Evolutionary conservation across 1,140 invertebrate genomes (phyloP), one percentile per base, ranked within the genome.

Genomic region (Polyergus mexicanus): DNA sequence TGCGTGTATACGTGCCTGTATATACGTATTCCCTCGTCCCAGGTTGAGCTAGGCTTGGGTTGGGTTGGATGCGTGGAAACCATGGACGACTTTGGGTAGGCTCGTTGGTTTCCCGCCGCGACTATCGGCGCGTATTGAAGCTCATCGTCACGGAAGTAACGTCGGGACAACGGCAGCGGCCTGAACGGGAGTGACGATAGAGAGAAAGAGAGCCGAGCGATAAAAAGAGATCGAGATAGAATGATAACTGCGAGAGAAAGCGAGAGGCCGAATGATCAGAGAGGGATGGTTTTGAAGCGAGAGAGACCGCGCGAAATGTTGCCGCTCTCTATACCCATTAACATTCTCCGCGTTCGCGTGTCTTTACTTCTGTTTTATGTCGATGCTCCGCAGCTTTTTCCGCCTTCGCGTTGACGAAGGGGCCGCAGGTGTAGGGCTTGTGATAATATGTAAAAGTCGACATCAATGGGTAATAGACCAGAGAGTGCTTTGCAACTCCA

Each of bases 71-170:
- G 92, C 92, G 91, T 94, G 92, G 90, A 92, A 94, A 92, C 92
- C 91, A 94, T 92, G 91, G 92, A 93, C 93, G 91, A 93, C 94
- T 95, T 94, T 94, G 92, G 93, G 92, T 95, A 94, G 94, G 93
- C 94, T 94, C 93, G 93, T 94, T 93, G 92, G 92, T 93, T 94
- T 93, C 91, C 93, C 92, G 92, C 92, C 93, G 92, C 92, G 93
- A 94, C 94, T 94, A 95, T 95, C 94, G 93, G 92, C 91, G 92
- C 89, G 91, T 92, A 95, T 95, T 95, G 88, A 95, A 94, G 93
- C 93, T 94, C 94, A 95, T 90, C 93, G 94, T 95, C 86, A 95
- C 92, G 94, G 94, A 95, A 95, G 92, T 95, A 95, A 95, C 94
- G 91, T 92, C 92, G 92, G 93, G 92, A 95, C 94, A 95, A 95